phyloP scores from a whole-genome alignment of 2,797 vertebrate species.

The Tenualosa ilisha region DNA sequence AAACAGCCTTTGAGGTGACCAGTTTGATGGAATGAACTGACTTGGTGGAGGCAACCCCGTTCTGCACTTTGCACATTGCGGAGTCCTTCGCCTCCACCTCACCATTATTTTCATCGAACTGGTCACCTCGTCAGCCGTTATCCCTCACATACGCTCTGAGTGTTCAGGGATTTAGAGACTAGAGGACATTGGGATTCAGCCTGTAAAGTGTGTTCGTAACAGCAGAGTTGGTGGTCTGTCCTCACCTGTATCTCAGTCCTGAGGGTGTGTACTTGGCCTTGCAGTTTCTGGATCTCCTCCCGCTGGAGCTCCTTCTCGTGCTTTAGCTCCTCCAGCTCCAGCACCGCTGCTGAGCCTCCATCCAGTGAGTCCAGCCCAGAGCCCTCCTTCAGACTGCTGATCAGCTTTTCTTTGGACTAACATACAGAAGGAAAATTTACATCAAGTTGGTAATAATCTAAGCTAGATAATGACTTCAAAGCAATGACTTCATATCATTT shows the following conservation, averaged over 20 bases:
- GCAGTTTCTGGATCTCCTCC: slow-evolving; percentile 91
- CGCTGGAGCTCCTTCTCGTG: slow-evolving; percentile 91
- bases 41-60: too few relatives aligned
- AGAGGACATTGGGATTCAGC: too few relatives aligned
- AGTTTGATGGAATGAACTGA: too few relatives aligned
- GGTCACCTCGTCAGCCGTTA: too few relatives aligned
- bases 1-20: too few relatives aligned
- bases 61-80: too few relatives aligned
- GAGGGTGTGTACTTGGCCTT: slow-evolving; percentile 87
- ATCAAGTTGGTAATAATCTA: neutral
- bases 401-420: slow-evolving; percentile 98
- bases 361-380: slow-evolving; percentile 90
- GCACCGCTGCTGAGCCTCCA: slow-evolving; percentile 66
- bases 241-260: slow-evolving; percentile 89
- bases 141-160: too few relatives aligned
- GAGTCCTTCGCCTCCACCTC: too few relatives aligned
- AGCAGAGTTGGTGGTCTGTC: neutral
- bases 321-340: slow-evolving; percentile 92
- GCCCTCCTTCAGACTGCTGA: slow-evolving; percentile 97
- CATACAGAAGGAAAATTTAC: neutral
- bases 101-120: too few relatives aligned
- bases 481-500: neutral
- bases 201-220: too few relatives aligned
- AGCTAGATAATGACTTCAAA: neutral
- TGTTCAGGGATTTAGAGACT: too few relatives aligned